Conservation (phyloP, 2,113 vertebrate species). For the Tamias sibiricus region DNA sequence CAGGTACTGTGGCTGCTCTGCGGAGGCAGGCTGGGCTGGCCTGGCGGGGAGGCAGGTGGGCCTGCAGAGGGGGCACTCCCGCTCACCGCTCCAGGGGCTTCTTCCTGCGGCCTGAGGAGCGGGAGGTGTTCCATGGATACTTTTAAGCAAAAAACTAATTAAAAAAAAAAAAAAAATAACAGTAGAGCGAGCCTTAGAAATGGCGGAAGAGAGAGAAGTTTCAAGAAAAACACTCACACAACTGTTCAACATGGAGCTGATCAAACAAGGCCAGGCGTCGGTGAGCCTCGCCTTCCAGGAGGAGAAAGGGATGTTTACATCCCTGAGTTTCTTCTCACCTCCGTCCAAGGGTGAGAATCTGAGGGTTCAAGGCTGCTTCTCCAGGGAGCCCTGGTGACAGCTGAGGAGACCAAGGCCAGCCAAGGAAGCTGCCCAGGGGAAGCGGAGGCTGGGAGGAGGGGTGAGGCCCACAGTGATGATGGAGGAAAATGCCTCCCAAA, state of each 20-base stretch:
- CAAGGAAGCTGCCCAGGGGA: too few relatives aligned
- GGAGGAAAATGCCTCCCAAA: too few relatives aligned
- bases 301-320: conserved; percentile 71
- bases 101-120: neutral
- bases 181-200: neutral
- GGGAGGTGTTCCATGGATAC: neutral
- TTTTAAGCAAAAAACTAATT: conserved; percentile 15
- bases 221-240: conserved; percentile 53
- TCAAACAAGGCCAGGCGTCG: conserved; percentile 46
- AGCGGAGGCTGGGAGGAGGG: too few relatives aligned
- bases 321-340: conserved; percentile 67
- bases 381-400: neutral
- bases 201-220: conserved; percentile 8
- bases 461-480: too few relatives aligned
- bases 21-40: neutral
- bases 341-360: conserved; percentile 45
- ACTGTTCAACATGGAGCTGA: conserved; percentile 35
- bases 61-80: too few relatives aligned
- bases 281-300: neutral
- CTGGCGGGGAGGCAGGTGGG: too few relatives aligned
- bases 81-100: neutral
- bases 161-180: neutral
- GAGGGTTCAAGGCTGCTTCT: neutral
- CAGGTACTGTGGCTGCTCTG: neutral
- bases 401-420: too few relatives aligned